Percentiles rank a stretch among this genome's conserved stretches.
phyloP scores from a whole-genome alignment of 2,888 invertebrate genomes.

The Philaethria dido region DNA sequence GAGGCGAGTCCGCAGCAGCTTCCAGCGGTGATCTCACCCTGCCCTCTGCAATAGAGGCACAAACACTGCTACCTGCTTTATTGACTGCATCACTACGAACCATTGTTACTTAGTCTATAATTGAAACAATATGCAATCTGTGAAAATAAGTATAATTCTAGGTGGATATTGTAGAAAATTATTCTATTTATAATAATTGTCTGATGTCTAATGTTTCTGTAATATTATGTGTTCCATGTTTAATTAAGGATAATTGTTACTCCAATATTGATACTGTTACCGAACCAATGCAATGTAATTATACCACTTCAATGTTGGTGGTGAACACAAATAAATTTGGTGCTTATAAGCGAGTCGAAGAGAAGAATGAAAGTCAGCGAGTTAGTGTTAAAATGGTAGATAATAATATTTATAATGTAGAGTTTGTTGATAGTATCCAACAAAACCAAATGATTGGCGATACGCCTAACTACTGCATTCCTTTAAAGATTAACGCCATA shows the following conservation, averaged over 20 bases:
- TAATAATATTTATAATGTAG: constrained; percentile 84
- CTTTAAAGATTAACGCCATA: constrained; percentile 85
- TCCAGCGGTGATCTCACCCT: constrained; percentile 82
- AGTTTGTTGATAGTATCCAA: constrained; percentile 84
- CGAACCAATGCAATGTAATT: constrained; percentile 84
- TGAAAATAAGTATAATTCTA: constrained; percentile 85
- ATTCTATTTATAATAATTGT: constrained; percentile 85
- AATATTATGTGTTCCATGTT: constrained; percentile 87
- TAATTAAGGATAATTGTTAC: constrained; percentile 85
- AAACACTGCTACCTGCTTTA: constrained; percentile 85
- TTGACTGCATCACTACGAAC: constrained; percentile 85
- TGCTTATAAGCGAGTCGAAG: constrained; percentile 83
- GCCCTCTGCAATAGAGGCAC: constrained; percentile 80
- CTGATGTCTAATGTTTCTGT: constrained; percentile 84
- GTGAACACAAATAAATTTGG: constrained; percentile 84
- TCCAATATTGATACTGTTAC: constrained; percentile 84
- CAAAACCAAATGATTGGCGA: constrained; percentile 85
- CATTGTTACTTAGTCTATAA: constrained; percentile 86
- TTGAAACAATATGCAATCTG: constrained; percentile 88
- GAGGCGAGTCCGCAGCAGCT: constrained; percentile 83
- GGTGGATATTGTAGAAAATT: constrained; percentile 84
- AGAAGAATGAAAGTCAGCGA: constrained; percentile 83
- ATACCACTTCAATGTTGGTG: constrained; percentile 86
- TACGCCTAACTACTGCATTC: constrained; percentile 84
- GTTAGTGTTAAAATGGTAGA: constrained; percentile 83